Percentiles rank a stretch among this genome's conserved stretches.
phyloP scores from a whole-genome alignment of 2,888 invertebrate genomes.

The Microctonus brassicae region DNA sequence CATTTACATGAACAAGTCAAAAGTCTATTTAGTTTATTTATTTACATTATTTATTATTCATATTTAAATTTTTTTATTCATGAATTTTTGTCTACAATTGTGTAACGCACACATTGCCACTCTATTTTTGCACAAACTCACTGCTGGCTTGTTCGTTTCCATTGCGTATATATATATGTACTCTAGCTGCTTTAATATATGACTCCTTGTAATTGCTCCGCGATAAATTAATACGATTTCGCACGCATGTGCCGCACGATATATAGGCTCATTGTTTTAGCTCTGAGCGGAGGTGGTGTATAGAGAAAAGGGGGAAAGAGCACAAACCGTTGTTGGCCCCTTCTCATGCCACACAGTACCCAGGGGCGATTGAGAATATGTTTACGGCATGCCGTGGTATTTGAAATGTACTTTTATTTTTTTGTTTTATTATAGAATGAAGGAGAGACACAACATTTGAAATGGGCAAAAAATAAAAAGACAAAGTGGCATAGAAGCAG shows the following conservation, averaged over 20 bases:
- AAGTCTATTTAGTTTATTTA: background rate
- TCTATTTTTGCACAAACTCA: background rate
- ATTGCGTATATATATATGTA: conserved; percentile 20
- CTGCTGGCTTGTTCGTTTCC: background rate
- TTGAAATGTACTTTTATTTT: background rate
- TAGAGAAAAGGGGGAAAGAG: conserved; percentile 22
- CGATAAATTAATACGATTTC: conserved; percentile 66
- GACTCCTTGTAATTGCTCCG: conserved; percentile 65
- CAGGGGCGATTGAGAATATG: background rate
- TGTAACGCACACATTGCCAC: background rate
- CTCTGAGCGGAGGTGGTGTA: conserved; percentile 14
- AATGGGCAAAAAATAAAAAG: background rate
- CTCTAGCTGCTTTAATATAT: conserved; percentile 57
- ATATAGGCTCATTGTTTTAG: conserved; percentile 61
- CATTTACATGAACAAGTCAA: background rate
- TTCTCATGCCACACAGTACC: background rate
- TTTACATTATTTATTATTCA: background rate
- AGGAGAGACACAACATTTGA: background rate
- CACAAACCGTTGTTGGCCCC: background rate
- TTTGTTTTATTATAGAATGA: background rate
- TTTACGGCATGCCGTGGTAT: background rate
- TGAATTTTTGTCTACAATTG: background rate
- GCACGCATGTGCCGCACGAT: conserved; percentile 61
- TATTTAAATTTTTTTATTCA: background rate
- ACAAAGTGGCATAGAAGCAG: background rate